A percentile compares a stretch with the other conserved stretches of the same genome.
Conservation (phyloP, 2,113 vertebrate species). For the Colinus virginianus region DNA sequence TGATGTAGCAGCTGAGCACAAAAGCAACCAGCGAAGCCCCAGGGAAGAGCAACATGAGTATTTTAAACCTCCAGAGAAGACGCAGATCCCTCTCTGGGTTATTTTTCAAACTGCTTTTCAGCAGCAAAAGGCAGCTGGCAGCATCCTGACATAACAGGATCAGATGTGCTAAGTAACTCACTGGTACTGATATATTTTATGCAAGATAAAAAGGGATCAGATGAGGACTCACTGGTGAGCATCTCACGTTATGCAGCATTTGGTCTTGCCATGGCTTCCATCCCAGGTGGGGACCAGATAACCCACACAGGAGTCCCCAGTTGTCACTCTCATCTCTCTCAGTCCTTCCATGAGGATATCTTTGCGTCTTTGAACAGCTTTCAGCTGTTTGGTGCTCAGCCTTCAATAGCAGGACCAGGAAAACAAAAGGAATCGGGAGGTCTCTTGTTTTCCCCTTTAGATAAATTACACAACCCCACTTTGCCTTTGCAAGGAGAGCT, state of each 20-base stretch:
- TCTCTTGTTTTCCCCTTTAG: not conserved
- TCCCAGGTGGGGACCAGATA: not conserved
- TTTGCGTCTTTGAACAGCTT: not conserved
- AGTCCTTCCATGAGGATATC: not conserved
- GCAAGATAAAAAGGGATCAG: not conserved
- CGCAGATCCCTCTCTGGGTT: not conserved
- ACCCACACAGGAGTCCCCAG: not conserved
- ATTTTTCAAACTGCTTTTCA: not conserved
- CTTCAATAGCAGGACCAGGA: not conserved
- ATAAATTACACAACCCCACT: not conserved
- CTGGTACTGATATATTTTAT: not conserved
- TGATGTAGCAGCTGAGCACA: not conserved
- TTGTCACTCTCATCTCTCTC: rapidly evolving
- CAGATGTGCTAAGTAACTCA: not conserved
- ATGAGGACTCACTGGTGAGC: not conserved
- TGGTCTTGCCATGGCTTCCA: not conserved
- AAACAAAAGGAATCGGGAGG: not conserved
- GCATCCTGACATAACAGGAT: not conserved
- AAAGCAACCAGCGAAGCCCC: not conserved
- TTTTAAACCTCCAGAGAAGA: not conserved
- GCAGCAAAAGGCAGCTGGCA: not conserved
- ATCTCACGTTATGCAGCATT: not conserved
- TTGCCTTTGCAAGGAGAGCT: not conserved
- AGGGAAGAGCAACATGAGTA: not conserved
- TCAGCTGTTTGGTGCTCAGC: not conserved